Base-by-base conservation (phyloP, 1,140 invertebrate species). In the Eumaeus atala region DNA sequence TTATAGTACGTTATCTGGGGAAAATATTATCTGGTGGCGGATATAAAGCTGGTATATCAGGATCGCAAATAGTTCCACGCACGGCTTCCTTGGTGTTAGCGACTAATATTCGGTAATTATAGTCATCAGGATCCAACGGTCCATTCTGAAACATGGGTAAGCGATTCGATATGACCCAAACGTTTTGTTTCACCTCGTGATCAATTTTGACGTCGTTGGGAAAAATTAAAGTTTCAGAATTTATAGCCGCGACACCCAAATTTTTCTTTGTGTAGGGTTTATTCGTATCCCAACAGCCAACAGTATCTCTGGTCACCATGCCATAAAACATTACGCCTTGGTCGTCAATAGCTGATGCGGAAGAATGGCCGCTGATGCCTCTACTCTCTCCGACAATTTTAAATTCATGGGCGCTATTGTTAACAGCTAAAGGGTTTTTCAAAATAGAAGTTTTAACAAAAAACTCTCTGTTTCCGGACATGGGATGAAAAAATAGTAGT, bases 171-270 rank as follows among this genome's bases (percentile, higher is more conserved):
- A 95, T 87, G 0, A 94, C 80, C 94, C 93, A 95, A 4, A 95
- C 87, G 56, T 87, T 92, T 56, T 94, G 92, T 14, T 89, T 87
- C 1, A 83, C 66, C 44, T 92, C 92, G 36, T 91, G 88, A 64
- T 95, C 94, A 0, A 95, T 81, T 82, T 92, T 92, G 33, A 95
- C 76, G 65, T 95, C 94, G 66, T 95, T 95, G 0, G 94, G 93
- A 68, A 95, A 95, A 10, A 92, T 83, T 7, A 95, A 72, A 0
- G 91, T 91, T 7, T 88, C 80, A 1, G 87, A 86, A 62, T 91
- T 90, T 5, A 79, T 69, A 0, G 91, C 91, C 3, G 94, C 77
- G 0, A 93, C 84, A 0, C 91, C 91, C 36, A 91, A 78, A 68
- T 92, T 92, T 6, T 80, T 74, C n/a, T 89, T 89, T 42, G 82